Percentiles rank a stretch among this genome's conserved stretches.
These are phyloP conservation scores for Penaeus vannamei DNA, from an alignment of 1,140 invertebrate genomes.

Conservation along the genomic window DNA sequence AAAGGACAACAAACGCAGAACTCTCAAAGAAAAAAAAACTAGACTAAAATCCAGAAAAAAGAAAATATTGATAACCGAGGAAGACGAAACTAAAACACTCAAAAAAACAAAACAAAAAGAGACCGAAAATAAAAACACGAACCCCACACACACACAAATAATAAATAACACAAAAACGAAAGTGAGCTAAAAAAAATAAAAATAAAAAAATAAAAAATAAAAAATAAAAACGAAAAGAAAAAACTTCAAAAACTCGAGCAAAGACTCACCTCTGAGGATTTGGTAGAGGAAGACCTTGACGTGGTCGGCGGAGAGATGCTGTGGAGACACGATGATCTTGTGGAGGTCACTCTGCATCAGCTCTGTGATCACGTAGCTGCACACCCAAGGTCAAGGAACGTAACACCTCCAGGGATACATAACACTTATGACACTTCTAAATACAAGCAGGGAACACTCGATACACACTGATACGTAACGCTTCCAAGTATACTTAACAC, in stretches of 20 bases:
- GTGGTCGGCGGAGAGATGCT: conserved; percentile 97
- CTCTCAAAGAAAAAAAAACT: too few species aligned
- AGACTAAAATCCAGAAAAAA: too few species aligned
- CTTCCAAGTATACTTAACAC: too few species aligned
- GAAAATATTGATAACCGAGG: too few species aligned
- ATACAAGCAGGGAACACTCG: too few species aligned
- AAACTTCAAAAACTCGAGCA: background rate
- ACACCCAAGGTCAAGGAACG: conserved; percentile 61
- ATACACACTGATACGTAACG: too few species aligned
- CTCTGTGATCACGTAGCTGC: conserved; percentile 99
- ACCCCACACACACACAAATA: background rate
- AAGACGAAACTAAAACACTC: too few species aligned
- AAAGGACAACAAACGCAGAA: too few species aligned
- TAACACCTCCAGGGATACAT: conserved; percentile 19
- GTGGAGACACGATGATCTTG: conserved; percentile 99
- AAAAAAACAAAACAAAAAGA: too few species aligned
- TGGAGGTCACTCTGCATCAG: conserved; percentile 99
- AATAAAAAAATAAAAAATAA: background rate
- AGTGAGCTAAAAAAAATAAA: background rate
- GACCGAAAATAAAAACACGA: background rate
- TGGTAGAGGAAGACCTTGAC: conserved; percentile 99
- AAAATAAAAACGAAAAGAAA: background rate
- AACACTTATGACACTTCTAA: background rate
- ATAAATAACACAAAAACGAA: background rate
- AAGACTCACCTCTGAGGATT: conserved; percentile 92